phyloP scores from a whole-genome alignment of 2,113 vertebrate genomes.

The Verasper variegatus region DNA sequence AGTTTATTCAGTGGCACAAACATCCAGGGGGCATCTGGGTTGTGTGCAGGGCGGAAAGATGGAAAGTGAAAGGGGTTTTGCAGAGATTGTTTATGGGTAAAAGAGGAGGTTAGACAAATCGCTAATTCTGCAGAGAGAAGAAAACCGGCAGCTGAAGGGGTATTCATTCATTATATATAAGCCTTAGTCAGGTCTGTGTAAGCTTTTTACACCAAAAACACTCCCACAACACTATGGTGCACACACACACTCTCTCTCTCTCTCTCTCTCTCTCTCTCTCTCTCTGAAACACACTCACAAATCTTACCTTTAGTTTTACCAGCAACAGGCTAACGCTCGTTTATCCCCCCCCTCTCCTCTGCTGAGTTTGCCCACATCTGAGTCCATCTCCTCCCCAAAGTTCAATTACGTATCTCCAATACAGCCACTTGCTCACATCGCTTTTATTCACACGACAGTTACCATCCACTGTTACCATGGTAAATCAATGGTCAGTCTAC shows the following conservation, averaged over 20 bases:
- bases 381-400: conserved; percentile 11
- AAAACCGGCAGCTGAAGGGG: conserved; percentile 63
- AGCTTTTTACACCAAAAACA: conserved; percentile 68
- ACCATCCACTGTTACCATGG: conserved; percentile 73
- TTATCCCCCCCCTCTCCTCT: conserved; percentile 24
- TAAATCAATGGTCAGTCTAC: conserved; percentile 75
- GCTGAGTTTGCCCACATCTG: conserved; percentile 20
- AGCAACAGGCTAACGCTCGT: conserved; percentile 50
- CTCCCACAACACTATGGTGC: conserved; percentile 11
- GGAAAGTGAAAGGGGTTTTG: not conserved
- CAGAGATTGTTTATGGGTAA: conserved; percentile 32
- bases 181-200: conserved; percentile 72
- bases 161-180: conserved; percentile 78
- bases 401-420: conserved; percentile 30
- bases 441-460: conserved; percentile 74
- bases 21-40: conserved; percentile 37
- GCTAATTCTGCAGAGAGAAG: conserved; percentile 71
- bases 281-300: conserved; percentile 46
- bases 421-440: conserved; percentile 37
- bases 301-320: conserved; percentile 49
- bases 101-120: conserved; percentile 31
- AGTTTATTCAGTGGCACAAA: conserved; percentile 39
- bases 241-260: conserved; percentile 13
- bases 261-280: not conserved
- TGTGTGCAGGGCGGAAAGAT: conserved; percentile 6